Evolutionary conservation across 2,113 vertebrate species (phyloP).

Genomic region (Lepisosteus oculatus): DNA sequence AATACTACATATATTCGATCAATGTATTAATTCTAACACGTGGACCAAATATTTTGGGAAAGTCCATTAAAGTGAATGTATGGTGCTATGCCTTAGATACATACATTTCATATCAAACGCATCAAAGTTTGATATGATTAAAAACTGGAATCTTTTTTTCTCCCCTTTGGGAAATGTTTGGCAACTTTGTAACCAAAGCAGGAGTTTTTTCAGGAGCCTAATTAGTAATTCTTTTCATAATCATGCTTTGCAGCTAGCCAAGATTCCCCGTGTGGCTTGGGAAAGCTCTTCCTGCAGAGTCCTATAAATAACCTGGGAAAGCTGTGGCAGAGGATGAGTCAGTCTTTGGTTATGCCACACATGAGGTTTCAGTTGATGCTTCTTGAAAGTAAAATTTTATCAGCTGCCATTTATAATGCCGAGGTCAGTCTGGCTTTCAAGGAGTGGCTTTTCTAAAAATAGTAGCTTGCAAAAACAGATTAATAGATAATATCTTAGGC

Average conservation of each 20-base stretch:
- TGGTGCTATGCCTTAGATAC: too few relatives aligned
- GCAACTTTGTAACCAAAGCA: not conserved
- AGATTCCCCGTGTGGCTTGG: not conserved
- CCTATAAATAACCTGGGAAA: not conserved
- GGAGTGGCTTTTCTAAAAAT: too few relatives aligned
- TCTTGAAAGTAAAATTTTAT: not conserved
- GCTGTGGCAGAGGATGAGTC: not conserved
- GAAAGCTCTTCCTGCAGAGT: not conserved
- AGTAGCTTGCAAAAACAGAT: too few relatives aligned
- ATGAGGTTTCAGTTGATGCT: not conserved
- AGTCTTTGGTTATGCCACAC: slow-evolving; percentile 3
- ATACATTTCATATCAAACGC: too few relatives aligned
- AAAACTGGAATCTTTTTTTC: not conserved
- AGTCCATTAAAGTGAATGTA: too few relatives aligned
- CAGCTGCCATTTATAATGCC: not conserved
- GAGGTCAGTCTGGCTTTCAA: not conserved
- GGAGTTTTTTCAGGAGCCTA: not conserved
- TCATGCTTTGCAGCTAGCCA: not conserved
- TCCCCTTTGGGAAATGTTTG: not conserved
- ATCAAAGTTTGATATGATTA: too few relatives aligned
- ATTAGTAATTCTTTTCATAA: not conserved
- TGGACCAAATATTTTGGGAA: too few relatives aligned
- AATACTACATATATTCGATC: too few relatives aligned
- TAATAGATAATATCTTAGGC: too few relatives aligned
- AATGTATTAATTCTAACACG: too few relatives aligned